Percentiles rank a stretch among this genome's conserved stretches.
These are phyloP conservation scores for Phoeniculus purpureus DNA, from an alignment of 2,797 vertebrate genomes.

Conservation along the genomic window DNA sequence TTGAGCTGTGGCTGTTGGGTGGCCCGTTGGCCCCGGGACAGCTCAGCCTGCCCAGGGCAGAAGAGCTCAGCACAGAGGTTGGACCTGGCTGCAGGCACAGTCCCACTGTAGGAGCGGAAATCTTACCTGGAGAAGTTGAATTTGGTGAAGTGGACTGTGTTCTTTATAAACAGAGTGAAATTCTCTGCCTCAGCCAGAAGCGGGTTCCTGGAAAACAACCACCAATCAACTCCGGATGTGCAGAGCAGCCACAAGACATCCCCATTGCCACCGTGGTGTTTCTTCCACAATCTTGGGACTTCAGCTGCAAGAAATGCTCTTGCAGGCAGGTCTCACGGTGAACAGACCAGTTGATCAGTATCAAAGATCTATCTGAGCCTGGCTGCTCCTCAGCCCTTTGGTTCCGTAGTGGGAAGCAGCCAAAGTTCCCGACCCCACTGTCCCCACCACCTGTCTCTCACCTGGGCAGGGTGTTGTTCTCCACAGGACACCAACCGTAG, in stretches of 20 bases:
- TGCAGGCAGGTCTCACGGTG: neutral
- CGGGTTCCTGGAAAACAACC: conserved; percentile 65
- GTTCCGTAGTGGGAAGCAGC: neutral
- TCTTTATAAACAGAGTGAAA: conserved; percentile 82
- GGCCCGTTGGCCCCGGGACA: accelerated
- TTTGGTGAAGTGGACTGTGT: conserved; percentile 77
- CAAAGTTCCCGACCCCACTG: neutral
- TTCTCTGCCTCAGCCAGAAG: conserved; percentile 74
- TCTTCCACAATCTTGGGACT: neutral
- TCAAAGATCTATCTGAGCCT: neutral
- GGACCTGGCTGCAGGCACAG: neutral
- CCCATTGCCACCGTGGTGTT: neutral
- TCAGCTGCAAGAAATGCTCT: neutral
- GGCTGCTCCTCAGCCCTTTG: neutral
- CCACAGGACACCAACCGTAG: conserved; percentile 80
- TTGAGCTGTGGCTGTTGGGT: neutral
- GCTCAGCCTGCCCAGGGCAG: neutral
- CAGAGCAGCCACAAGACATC: accelerated
- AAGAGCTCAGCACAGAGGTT: neutral
- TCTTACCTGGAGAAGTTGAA: conserved; percentile 80
- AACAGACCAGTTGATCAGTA: neutral
- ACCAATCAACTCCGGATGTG: neutral
- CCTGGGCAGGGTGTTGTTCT: conserved; percentile 61
- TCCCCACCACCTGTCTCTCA: neutral
- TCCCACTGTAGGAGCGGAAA: accelerated